Evolutionary conservation across 92 coral and sea anemone species (phyloP).

Genomic region (Montipora capitata): DNA sequence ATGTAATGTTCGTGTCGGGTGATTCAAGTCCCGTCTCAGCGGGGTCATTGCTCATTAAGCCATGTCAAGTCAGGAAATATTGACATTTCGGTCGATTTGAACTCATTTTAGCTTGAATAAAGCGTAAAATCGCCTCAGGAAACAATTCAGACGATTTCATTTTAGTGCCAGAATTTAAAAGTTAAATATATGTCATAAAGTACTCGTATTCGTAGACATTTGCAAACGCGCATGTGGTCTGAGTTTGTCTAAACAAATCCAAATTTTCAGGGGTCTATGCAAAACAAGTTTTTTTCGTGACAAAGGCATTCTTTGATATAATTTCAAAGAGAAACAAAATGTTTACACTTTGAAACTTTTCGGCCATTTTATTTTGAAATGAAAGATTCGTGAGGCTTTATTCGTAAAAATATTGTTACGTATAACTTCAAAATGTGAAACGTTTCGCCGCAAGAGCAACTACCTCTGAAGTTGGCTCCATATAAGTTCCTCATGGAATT

Average conservation of each 20-base stretch:
- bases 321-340: background rate
- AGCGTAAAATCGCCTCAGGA: background rate
- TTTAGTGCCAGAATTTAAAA: background rate
- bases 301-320: background rate
- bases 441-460: background rate
- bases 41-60: background rate
- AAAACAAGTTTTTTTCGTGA: background rate
- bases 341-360: background rate
- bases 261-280: background rate
- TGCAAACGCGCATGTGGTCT: constrained; percentile 12
- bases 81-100: constrained; percentile 14
- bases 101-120: background rate
- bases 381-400: background rate
- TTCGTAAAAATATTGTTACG: constrained; percentile 14
- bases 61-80: constrained; percentile 4
- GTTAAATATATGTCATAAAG: background rate
- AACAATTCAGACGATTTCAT: background rate
- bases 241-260: constrained; percentile 10
- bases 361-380: background rate
- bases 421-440: background rate
- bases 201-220: background rate
- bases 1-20: constrained; percentile 9
- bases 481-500: background rate
- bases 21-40: constrained; percentile 17
- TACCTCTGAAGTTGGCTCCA: background rate